Evolutionary conservation across 2,797 vertebrate genomes (phyloP).

Genomic region (Okamejei kenojei): DNA sequence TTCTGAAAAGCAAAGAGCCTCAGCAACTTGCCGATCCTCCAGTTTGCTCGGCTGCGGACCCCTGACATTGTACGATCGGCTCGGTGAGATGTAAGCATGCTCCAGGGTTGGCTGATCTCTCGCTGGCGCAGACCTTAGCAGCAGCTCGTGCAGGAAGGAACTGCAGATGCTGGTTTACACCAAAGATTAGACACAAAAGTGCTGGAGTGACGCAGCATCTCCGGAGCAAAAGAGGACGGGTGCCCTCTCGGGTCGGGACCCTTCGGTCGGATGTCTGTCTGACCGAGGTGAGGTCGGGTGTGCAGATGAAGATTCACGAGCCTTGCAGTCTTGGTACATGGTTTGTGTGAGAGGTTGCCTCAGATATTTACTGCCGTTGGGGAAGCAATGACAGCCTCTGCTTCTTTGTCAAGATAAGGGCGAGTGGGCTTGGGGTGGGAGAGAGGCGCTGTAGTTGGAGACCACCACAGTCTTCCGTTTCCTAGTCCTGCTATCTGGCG

Average conservation of each 20-base stretch:
- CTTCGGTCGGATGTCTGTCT: neutral
- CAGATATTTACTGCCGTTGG: neutral
- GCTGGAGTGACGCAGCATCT: no score
- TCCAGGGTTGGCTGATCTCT: neutral
- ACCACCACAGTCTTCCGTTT: neutral
- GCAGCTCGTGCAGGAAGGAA: neutral
- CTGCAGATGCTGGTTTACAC: no score
- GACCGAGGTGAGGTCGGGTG: neutral
- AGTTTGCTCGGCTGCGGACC: neutral
- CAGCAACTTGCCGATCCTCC: neutral
- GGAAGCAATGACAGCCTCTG: neutral
- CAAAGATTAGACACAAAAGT: no score
- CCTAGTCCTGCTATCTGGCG: neutral
- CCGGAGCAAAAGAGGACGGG: no score
- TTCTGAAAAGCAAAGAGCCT: neutral
- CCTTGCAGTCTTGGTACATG: neutral
- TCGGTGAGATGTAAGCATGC: neutral
- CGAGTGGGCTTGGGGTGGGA: neutral
- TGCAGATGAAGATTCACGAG: neutral
- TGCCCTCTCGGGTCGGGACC: no score
- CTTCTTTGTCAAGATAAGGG: neutral
- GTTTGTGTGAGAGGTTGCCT: neutral
- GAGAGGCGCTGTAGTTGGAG: neutral
- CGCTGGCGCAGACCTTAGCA: neutral
- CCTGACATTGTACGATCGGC: neutral